Conservation (phyloP, 1,140 invertebrate species). For the Colletes gigas region DNA sequence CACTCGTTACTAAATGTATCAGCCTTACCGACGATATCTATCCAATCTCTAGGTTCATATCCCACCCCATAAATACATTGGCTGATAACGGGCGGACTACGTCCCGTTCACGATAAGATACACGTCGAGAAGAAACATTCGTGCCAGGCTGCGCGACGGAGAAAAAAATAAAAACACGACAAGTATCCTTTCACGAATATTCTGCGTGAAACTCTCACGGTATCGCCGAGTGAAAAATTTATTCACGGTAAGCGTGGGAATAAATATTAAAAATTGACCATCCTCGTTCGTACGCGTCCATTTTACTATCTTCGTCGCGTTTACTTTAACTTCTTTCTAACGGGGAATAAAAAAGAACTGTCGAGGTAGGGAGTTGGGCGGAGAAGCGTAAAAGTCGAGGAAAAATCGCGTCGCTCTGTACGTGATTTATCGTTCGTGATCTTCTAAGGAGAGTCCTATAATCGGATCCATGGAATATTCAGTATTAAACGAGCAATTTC, state of each 20-base stretch:
- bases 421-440: background rate
- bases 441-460: background rate
- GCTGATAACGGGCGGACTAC: slow-evolving; percentile 72
- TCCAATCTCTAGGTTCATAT: slow-evolving; percentile 70
- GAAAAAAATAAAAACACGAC: background rate
- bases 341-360: too few relatives aligned
- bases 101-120: slow-evolving; percentile 74
- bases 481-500: slow-evolving; percentile 22
- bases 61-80: slow-evolving; percentile 78
- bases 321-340: too few relatives aligned
- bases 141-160: slow-evolving; percentile 11
- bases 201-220: too few relatives aligned
- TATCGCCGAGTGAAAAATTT: too few relatives aligned
- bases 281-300: too few relatives aligned
- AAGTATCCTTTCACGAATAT: too few relatives aligned
- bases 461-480: slow-evolving; percentile 28
- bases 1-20: slow-evolving; percentile 42
- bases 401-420: background rate
- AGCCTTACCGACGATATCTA: slow-evolving; percentile 62
- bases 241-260: too few relatives aligned
- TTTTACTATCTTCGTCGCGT: too few relatives aligned
- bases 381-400: background rate
- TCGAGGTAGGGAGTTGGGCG: background rate
- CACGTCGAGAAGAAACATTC: slow-evolving; percentile 59
- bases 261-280: too few relatives aligned